Percentiles rank a stretch among this genome's conserved stretches.
phyloP scores from a whole-genome alignment of 2,113 vertebrate species.

The Corythaeola cristata region DNA sequence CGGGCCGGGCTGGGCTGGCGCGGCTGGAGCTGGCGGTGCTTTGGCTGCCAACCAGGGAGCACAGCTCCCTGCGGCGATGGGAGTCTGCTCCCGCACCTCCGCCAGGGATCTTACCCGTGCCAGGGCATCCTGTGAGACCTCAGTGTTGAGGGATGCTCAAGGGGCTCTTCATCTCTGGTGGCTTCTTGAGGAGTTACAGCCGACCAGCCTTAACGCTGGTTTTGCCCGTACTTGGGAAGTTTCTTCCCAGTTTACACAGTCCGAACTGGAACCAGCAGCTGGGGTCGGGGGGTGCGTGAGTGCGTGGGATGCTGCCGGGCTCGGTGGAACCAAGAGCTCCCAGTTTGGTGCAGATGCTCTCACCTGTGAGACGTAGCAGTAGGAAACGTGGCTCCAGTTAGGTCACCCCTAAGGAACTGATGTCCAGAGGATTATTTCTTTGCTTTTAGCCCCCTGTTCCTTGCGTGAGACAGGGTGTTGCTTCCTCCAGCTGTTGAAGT shows the following conservation, averaged over 20 bases:
- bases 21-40: background rate
- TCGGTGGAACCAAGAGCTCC: background rate
- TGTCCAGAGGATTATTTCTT: background rate
- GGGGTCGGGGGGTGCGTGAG: background rate
- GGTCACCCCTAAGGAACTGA: background rate
- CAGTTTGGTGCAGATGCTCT: background rate
- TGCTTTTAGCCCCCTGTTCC: background rate
- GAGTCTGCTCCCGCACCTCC: background rate
- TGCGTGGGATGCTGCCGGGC: background rate
- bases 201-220: accelerated
- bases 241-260: background rate
- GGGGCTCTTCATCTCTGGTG: background rate
- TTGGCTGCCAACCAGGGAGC: background rate
- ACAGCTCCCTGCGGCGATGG: accelerated
- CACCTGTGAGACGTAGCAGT: background rate
- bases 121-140: background rate
- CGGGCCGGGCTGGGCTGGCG: accelerated
- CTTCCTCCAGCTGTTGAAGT: slow-evolving; percentile 22
- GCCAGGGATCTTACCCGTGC: accelerated
- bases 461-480: background rate
- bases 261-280: background rate
- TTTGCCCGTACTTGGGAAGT: background rate
- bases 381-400: accelerated
- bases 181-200: background rate
- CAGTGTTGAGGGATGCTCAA: background rate